Evolutionary conservation across 2,797 vertebrate species (phyloP).

Genomic region (Aldrovandia affinis): DNA sequence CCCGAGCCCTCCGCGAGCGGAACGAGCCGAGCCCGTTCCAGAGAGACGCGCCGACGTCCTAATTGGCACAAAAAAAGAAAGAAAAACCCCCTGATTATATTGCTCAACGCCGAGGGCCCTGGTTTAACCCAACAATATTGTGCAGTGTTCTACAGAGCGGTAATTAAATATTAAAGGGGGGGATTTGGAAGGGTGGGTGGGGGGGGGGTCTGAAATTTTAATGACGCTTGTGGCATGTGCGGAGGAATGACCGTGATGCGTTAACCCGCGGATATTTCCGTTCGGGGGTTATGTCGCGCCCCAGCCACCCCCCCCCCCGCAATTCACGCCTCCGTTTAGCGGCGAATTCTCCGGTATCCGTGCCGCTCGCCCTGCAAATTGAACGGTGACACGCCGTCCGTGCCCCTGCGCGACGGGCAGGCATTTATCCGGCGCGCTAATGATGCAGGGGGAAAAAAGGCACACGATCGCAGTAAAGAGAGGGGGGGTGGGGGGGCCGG

Average conservation of each 20-base stretch:
- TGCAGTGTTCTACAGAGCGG: slow-evolving; percentile 55
- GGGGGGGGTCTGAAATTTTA: slow-evolving; percentile 67
- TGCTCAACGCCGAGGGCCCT: slow-evolving; percentile 57
- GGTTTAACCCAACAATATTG: slow-evolving; percentile 61
- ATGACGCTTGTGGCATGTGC: slow-evolving; percentile 73
- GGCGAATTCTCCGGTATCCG: slow-evolving; percentile 52
- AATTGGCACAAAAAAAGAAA: slow-evolving; percentile 48
- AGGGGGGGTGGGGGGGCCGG: slow-evolving; percentile 40
- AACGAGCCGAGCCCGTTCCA: slow-evolving; percentile 34
- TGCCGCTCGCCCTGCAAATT: slow-evolving; percentile 68
- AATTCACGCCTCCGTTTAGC: slow-evolving; percentile 24
- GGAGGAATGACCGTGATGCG: slow-evolving; percentile 61
- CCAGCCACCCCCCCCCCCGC: slow-evolving; percentile 31
- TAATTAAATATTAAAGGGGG: slow-evolving; percentile 71
- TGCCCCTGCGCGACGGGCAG: slow-evolving; percentile 65
- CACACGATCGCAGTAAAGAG: slow-evolving; percentile 54
- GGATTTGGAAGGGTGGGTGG: slow-evolving; percentile 19
- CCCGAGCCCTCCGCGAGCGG: not conserved
- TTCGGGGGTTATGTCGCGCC: slow-evolving; percentile 17
- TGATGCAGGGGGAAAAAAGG: slow-evolving; percentile 55
- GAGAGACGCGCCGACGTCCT: slow-evolving; percentile 49
- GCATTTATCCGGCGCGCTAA: slow-evolving; percentile 72
- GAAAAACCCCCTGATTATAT: slow-evolving; percentile 45
- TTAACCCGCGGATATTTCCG: slow-evolving; percentile 49
- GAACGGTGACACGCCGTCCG: slow-evolving; percentile 51